These are phyloP conservation scores for Neofelis nebulosa DNA, from an alignment of 2,113 vertebrate species.

Conservation along the genomic window DNA sequence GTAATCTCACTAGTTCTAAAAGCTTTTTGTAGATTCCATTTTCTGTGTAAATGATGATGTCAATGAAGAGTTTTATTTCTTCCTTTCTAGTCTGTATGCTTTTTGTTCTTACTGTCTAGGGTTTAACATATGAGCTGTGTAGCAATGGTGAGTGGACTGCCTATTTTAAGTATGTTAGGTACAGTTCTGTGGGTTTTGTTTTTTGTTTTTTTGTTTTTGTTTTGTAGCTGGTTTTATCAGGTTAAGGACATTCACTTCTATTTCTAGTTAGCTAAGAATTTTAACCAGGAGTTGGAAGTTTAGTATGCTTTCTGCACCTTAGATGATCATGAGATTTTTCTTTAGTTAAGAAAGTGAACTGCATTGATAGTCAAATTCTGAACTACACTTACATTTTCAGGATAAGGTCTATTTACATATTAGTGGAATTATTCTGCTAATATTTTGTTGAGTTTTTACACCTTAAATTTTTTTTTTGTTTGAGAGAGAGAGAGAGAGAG, in stretches of 20 bases:
- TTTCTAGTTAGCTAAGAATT: not conserved
- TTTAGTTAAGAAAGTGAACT: not conserved
- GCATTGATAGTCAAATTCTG: not conserved
- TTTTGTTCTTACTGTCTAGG: not conserved
- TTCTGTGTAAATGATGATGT: not conserved
- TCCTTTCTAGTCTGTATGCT: not conserved
- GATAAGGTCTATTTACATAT: not conserved
- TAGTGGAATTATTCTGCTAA: not conserved
- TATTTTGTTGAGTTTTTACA: not conserved
- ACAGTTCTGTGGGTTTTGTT: not conserved
- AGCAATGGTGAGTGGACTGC: not conserved
- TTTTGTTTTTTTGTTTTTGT: not conserved
- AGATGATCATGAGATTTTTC: not conserved
- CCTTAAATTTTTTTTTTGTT: not conserved
- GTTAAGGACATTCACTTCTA: not conserved
- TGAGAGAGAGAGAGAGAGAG: too few relatives aligned
- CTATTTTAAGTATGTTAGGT: not conserved
- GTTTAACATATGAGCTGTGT: not conserved
- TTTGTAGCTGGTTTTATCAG: not conserved
- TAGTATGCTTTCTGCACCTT: not conserved
- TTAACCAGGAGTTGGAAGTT: not conserved
- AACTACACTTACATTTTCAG: not conserved
- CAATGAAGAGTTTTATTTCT: not conserved
- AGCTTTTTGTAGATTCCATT: not conserved
- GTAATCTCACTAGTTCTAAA: not conserved